Evolutionary conservation across 2,113 vertebrate species (phyloP).

Genomic region (Pagrus major): DNA sequence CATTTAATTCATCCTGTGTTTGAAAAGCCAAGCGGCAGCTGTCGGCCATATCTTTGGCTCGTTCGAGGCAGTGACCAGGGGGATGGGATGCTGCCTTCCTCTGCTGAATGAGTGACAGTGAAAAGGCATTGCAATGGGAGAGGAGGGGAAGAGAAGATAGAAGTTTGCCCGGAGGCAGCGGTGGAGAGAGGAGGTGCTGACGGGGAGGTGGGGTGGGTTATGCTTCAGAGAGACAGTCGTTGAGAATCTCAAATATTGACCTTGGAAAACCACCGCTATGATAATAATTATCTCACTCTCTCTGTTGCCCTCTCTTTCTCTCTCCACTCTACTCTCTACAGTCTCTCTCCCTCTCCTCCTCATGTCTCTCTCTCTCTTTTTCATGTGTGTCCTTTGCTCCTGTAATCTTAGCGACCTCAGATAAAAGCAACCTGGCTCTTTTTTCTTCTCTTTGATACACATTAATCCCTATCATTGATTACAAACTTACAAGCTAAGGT

Average conservation of each 20-base stretch:
- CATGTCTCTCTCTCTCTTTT: conserved; percentile 17
- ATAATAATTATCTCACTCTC: conserved; percentile 69
- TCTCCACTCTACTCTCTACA: background rate
- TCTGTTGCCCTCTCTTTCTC: conserved; percentile 3
- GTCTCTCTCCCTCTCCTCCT: conserved; percentile 38
- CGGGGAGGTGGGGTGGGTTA: background rate
- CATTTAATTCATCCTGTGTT: conserved; percentile 56
- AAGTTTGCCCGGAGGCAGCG: conserved; percentile 49
- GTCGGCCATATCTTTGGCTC: conserved; percentile 24
- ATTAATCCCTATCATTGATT: conserved; percentile 87
- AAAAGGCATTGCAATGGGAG: conserved; percentile 34
- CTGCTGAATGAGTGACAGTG: conserved; percentile 60
- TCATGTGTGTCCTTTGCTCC: conserved; percentile 63
- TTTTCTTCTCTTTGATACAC: conserved; percentile 80
- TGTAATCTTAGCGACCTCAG: conserved; percentile 80
- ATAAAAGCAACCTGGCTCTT: conserved; percentile 80
- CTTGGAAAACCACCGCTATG: conserved; percentile 78
- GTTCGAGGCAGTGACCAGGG: conserved; percentile 39
- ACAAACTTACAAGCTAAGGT: conserved; percentile 84
- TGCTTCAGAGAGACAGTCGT: conserved; percentile 58
- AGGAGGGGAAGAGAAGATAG: conserved; percentile 48
- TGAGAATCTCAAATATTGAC: conserved; percentile 78
- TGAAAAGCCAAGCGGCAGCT: conserved; percentile 50
- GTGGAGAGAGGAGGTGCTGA: conserved; percentile 28
- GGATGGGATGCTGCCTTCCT: conserved; percentile 33